Evolutionary conservation across 1,140 invertebrate genomes (phyloP), one percentile per base, ranked within the genome.

Genomic region (Eupeodes corollae): DNA sequence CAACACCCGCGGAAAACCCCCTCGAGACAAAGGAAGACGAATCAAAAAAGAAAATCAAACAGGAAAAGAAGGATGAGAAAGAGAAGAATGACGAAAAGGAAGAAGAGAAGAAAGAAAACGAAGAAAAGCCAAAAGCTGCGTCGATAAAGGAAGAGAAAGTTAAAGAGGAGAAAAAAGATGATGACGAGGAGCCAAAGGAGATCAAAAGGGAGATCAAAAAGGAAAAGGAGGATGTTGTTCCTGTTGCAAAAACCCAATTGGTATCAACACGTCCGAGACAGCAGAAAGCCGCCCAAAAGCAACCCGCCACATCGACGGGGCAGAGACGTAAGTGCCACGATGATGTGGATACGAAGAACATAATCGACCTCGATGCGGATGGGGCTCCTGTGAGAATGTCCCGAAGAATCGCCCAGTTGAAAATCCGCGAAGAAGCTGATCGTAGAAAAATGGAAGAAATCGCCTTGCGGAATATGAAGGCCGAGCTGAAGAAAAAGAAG

Each of bases 391-490:
- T 87, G 3, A 68, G 86, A 14, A 82, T 85, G 55, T 88, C 85
- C 8, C 73, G 86, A 5, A 72, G 88, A 42, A 88, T 91, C 55
- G 88, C 88, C 0, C 86, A 89, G 58, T 75, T 88, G 50, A 87
- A 89, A 54, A 88, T 90, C 42, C 85, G 83, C 49, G 86, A 89
- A 59, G 84, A 88, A 63, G 82, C 82, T 0, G 84, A 90, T 44
- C 62, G 82, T 9, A 73, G 83, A 38, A 77, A 82, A 52, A 61
- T 81, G 19, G 84, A 88, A 55, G 83, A 87, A 56, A 77, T 81
- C 3, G 74, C 78, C 0, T 61, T 83, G 39, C 66, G 72, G 6
- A 74, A 78, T 16, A 63, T 80, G 30, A 82, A 80, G 54, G 75
- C 77, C 52, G 76, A 78, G 55, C 70, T 75, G 34, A 78, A 74